phyloP scores from a whole-genome alignment of 2,797 vertebrate genomes.

The Hipposideros larvatus region DNA sequence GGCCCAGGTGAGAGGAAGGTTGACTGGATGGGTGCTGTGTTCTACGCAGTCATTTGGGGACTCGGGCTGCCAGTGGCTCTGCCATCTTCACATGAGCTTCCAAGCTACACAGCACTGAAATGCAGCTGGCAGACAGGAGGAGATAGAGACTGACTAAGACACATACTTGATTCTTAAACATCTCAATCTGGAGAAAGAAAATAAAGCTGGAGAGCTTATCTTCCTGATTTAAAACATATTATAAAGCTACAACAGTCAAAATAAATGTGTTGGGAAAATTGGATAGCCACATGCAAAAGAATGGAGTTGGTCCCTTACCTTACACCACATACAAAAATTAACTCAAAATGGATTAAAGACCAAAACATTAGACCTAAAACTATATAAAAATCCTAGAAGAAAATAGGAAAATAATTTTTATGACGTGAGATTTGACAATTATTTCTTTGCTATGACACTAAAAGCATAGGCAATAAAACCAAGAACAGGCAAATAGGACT shows the following conservation, averaged over 20 bases:
- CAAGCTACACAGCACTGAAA: neutral
- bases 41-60: neutral
- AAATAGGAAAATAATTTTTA: neutral
- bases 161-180: neutral
- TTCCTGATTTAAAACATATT: neutral
- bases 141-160: neutral
- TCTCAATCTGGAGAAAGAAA: slow-evolving; percentile 10
- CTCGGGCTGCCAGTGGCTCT: neutral
- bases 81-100: neutral
- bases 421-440: neutral
- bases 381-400: neutral
- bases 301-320: neutral
- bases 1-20: neutral
- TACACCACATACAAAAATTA: neutral
- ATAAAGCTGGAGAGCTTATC: neutral
- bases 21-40: neutral
- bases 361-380: neutral
- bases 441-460: neutral
- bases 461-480: slow-evolving; percentile 16
- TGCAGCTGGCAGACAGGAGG: neutral
- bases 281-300: neutral
- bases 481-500: neutral
- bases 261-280: neutral
- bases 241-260: neutral
- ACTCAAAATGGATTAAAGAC: neutral